Evolutionary conservation across 1,140 invertebrate genomes (phyloP).

Genomic region (Drosophila subpulchrella): DNA sequence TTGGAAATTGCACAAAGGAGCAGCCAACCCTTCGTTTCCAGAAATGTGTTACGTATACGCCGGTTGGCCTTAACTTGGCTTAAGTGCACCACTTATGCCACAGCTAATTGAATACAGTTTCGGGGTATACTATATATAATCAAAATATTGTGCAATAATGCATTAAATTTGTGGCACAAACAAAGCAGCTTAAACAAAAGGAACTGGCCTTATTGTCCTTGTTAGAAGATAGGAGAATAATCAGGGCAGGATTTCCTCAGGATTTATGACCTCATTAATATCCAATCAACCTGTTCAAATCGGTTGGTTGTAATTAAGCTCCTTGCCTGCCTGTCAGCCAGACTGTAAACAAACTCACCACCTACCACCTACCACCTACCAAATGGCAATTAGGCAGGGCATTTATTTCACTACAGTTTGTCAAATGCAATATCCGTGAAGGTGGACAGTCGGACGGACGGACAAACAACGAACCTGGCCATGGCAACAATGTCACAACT

Average conservation of each 20-base stretch:
- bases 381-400: slow-evolving; percentile 58
- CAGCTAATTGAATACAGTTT: slow-evolving; percentile 9
- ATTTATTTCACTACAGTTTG: slow-evolving; percentile 56
- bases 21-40: slow-evolving; percentile 6
- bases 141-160: slow-evolving; percentile 21
- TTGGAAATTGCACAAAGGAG: slow-evolving; percentile 6
- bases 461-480: slow-evolving; percentile 42
- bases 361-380: background rate
- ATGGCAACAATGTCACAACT: slow-evolving; percentile 70
- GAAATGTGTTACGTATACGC: slow-evolving; percentile 41
- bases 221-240: background rate
- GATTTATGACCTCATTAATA: slow-evolving; percentile 22
- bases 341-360: slow-evolving; percentile 35
- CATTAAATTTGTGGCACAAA: slow-evolving; percentile 10
- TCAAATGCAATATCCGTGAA: slow-evolving; percentile 63
- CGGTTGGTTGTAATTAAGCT: slow-evolving; percentile 12
- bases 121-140: background rate
- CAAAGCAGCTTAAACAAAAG: background rate
- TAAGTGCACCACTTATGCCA: slow-evolving; percentile 5
- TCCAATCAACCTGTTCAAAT: slow-evolving; percentile 22
- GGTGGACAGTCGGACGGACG: slow-evolving; percentile 12
- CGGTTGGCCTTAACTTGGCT: slow-evolving; percentile 13
- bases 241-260: background rate
- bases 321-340: slow-evolving; percentile 9
- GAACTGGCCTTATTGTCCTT: background rate